Evolutionary conservation across 2,888 invertebrate species (phyloP).

Genomic region (Pammene aurita): DNA sequence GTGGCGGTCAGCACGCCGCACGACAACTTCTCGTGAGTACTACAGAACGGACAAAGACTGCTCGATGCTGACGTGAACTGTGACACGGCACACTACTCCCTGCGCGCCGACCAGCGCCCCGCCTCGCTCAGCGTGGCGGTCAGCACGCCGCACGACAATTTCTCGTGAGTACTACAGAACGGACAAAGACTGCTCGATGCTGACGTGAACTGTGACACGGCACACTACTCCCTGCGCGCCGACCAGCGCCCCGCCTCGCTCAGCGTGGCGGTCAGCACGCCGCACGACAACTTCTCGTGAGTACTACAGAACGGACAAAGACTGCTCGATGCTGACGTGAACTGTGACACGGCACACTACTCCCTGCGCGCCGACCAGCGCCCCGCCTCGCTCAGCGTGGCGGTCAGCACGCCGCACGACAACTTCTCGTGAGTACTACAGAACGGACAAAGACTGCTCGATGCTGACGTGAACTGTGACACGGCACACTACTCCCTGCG

Average conservation of each 20-base stretch:
- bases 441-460: no score
- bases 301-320: no score
- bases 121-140: slow-evolving; percentile 63
- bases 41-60: no score
- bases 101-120: slow-evolving; percentile 62
- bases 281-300: slow-evolving; percentile 34
- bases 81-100: slow-evolving; percentile 56
- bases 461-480: no score
- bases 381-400: slow-evolving; percentile 59
- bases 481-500: slow-evolving; percentile 42
- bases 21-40: no score
- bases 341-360: slow-evolving; percentile 52
- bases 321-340: no score
- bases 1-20: slow-evolving; percentile 55
- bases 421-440: no score
- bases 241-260: slow-evolving; percentile 61
- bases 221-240: slow-evolving; percentile 70
- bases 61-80: no score
- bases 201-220: neutral
- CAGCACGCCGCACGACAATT: slow-evolving; percentile 64
- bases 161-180: no score
- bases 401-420: slow-evolving; percentile 54
- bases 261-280: slow-evolving; percentile 64
- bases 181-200: no score
- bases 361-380: slow-evolving; percentile 69